These are phyloP conservation scores for Danio aesculapii DNA, from an alignment of 2,797 vertebrate species.

Conservation along the genomic window DNA sequence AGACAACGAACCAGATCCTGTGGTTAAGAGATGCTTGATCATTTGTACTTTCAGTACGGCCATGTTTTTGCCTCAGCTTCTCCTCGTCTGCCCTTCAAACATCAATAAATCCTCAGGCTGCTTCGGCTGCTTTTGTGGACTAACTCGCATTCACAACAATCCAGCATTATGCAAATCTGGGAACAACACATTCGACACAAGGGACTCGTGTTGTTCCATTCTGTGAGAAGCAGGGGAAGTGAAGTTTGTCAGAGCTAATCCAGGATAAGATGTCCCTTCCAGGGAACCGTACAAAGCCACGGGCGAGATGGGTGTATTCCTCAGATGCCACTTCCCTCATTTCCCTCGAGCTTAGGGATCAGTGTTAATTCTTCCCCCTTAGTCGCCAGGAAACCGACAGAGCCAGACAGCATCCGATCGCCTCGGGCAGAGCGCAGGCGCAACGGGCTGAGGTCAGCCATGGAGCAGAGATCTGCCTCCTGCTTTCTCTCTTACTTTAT, in stretches of 20 bases:
- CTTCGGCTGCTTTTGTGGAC: constrained; percentile 63
- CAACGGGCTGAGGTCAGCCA: constrained; percentile 13
- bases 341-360: constrained; percentile 57
- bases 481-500: constrained; percentile 10
- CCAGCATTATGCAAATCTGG: constrained; percentile 72
- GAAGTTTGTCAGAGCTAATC: constrained; percentile 71
- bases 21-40: constrained; percentile 31
- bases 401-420: constrained; percentile 37
- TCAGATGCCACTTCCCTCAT: constrained; percentile 47
- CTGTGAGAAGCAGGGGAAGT: constrained; percentile 68
- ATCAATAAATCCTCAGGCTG: constrained; percentile 49
- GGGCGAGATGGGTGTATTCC: constrained; percentile 47
- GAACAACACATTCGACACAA: constrained; percentile 69
- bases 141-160: constrained; percentile 68
- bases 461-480: constrained; percentile 37
- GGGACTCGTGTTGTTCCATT: constrained; percentile 62
- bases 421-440: constrained; percentile 17
- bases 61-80: constrained; percentile 15
- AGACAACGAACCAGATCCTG: constrained; percentile 27
- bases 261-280: constrained; percentile 68
- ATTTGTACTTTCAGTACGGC: constrained; percentile 37
- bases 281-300: constrained; percentile 63
- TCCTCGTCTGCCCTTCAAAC: constrained; percentile 50
- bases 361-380: constrained; percentile 54
- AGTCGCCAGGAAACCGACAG: constrained; percentile 47